Base-by-base conservation (phyloP, 2,797 vertebrate genomes). In the Phoebastria nigripes region DNA sequence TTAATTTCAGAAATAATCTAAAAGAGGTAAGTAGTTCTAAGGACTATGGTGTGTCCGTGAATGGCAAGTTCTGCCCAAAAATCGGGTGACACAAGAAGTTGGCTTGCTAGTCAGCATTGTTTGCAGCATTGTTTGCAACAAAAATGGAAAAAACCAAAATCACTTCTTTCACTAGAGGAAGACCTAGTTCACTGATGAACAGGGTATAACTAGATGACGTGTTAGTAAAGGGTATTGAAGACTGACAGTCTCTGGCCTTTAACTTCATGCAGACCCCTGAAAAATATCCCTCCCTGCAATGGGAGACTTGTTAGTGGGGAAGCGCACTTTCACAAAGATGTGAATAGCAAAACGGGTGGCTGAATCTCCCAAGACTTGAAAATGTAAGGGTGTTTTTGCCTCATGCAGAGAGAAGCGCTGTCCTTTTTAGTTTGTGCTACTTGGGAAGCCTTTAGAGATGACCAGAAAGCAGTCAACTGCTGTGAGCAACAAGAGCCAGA, bases 1-100 rank as follows among this genome's bases (percentile, higher is more conserved):
- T 82, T 77, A 2, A 80, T 74, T 93, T 78, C 79, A 86, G 51
- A 94, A 83, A 79, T 19, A 66, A 79, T 11, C 26, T 62, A 7
- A 63, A 55, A 82, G 35, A 37, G 4, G 28, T 19, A 25, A 56
- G 25, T 67, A 26, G n/a, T 56, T 81, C 44, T 59, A 59, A 71
- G n/a, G n/a, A 58, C 12, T 52, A 3, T 18, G 17, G 4, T 17
- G 12, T 35, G 31, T 83, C 15, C 52, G 74, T 61, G 18, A 22
- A 56, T 20, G 15, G 58, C 37, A 72, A 67, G 35, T 33, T 88
- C 61, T 76, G 70, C 33, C 59, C 26, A 52, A 41, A 89, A 69
- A 42, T 51, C 42, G 55, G 12, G 12, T 79, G 82, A 35, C 20
- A 37, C 13, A 49, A 73, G 72, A 62, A 76, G 9, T 2, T 66